phyloP scores from a whole-genome alignment of 2,797 vertebrate species.

The Tympanoctomys barrerae region DNA sequence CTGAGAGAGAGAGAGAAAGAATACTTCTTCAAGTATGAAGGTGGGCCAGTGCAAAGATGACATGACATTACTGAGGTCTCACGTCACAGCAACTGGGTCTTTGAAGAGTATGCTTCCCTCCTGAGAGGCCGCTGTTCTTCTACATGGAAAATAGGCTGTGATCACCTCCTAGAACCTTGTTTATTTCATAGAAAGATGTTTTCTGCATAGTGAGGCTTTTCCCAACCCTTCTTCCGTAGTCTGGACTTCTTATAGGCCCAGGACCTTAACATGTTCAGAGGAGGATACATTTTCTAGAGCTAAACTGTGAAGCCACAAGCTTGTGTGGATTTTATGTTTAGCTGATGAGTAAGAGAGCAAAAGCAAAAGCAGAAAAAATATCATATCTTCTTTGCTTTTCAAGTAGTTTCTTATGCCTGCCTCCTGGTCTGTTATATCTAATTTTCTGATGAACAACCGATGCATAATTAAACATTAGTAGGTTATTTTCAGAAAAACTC shows the following conservation, averaged over 20 bases:
- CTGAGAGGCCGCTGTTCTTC: background rate
- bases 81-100: background rate
- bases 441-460: background rate
- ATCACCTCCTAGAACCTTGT: background rate
- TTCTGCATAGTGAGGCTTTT: background rate
- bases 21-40: background rate
- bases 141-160: background rate
- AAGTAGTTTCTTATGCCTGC: background rate
- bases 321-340: background rate
- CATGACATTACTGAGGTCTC: background rate
- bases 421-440: background rate
- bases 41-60: background rate
- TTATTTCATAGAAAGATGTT: background rate
- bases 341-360: background rate
- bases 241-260: background rate
- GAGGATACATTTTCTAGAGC: background rate
- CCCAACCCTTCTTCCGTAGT: background rate
- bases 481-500: background rate
- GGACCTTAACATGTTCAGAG: background rate
- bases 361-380: background rate
- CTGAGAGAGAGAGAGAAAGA: background rate
- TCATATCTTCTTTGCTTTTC: background rate
- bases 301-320: background rate
- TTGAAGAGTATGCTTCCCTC: background rate
- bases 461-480: background rate